phyloP scores from a whole-genome alignment of 2,797 vertebrate species.

The Tenualosa thibaudeaui region DNA sequence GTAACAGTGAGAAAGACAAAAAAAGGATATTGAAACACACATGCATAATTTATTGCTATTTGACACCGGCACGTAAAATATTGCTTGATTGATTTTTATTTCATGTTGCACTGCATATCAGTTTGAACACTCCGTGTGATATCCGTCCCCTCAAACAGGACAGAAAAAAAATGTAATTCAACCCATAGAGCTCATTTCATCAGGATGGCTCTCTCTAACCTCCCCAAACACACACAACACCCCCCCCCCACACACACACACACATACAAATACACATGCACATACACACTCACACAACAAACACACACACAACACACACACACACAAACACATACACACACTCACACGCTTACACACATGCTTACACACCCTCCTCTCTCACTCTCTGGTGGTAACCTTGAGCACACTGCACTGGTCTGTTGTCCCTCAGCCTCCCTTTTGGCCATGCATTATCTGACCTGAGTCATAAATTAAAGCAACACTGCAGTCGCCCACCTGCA shows the following conservation, averaged over 20 bases:
- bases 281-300: constrained; percentile 33
- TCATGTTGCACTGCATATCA: constrained; percentile 42
- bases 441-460: constrained; percentile 16
- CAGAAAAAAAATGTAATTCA: constrained; percentile 45
- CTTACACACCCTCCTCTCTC: constrained; percentile 37
- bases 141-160: constrained; percentile 37
- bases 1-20: not conserved
- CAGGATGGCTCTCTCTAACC: not conserved
- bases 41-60: constrained; percentile 38
- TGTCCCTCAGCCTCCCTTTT: not conserved
- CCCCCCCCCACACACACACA: constrained; percentile 30
- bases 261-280: constrained; percentile 25
- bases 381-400: constrained; percentile 27
- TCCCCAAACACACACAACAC: constrained; percentile 31
- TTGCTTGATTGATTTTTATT: constrained; percentile 36
- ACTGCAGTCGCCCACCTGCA: constrained; percentile 7
- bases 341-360: constrained; percentile 32
- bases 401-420: constrained; percentile 41
- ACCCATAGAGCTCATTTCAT: constrained; percentile 39
- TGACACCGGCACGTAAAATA: constrained; percentile 31
- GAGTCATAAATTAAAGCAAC: constrained; percentile 12
- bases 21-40: not conserved
- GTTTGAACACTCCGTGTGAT: constrained; percentile 34
- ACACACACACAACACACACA: not conserved
- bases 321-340: constrained; percentile 7